phyloP scores from a whole-genome alignment of 2,113 vertebrate species.

The Oreochromis spilurus region DNA sequence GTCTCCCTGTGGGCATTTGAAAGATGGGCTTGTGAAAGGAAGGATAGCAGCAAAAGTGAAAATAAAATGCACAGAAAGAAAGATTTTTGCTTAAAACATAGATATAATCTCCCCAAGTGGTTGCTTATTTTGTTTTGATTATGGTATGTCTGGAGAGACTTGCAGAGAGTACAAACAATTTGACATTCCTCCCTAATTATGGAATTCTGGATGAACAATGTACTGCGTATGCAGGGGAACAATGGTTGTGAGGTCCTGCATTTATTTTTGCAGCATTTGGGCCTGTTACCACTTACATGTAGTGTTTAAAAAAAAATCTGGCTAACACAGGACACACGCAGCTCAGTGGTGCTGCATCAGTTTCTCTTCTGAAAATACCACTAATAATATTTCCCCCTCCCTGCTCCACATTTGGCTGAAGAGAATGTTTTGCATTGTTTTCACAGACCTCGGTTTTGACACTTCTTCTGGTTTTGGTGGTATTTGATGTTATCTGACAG shows the following conservation, averaged over 20 bases:
- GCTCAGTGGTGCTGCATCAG: conserved; percentile 23
- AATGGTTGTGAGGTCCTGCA: conserved; percentile 60
- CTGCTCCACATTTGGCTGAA: conserved; percentile 4
- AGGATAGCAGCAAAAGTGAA: conserved; percentile 2
- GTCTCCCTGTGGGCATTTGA: conserved; percentile 28
- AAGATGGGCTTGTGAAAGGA: conserved; percentile 20
- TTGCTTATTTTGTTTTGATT: conserved; percentile 73
- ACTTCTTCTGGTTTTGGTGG: conserved; percentile 9
- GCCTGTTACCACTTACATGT: conserved; percentile 68
- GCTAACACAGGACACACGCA: conserved; percentile 28
- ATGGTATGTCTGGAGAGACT: conserved; percentile 61
- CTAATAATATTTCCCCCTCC: conserved; percentile 32
- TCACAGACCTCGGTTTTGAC: conserved; percentile 24
- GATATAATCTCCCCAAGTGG: conserved; percentile 56
- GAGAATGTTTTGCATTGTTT: conserved; percentile 51
- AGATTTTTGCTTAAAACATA: conserved; percentile 13
- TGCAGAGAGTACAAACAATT: conserved; percentile 62
- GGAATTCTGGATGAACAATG: conserved; percentile 68
- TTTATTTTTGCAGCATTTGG: conserved; percentile 68
- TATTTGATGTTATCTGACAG: conserved; percentile 26
- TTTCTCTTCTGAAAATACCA: conserved; percentile 54
- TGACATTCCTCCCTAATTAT: conserved; percentile 74
- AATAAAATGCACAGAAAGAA: conserved; percentile 18
- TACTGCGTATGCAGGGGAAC: conserved; percentile 50
- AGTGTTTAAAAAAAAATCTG: conserved; percentile 55